Conservation (phyloP, 2,888 invertebrate species). For the Drosophila diplacantha region DNA sequence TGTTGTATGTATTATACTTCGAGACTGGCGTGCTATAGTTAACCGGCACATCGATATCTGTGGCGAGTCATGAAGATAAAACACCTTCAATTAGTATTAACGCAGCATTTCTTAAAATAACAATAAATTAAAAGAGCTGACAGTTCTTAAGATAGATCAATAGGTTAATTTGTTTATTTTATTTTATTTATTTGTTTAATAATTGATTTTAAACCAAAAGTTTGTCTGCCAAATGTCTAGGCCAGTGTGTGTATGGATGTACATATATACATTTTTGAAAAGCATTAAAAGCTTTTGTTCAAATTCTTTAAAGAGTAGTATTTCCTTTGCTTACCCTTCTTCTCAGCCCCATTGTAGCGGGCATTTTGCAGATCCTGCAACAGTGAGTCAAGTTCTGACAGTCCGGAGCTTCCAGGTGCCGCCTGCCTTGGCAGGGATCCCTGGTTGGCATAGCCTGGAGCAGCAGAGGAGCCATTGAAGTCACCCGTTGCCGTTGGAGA, state of each 20-base stretch:
- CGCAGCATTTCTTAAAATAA: not conserved
- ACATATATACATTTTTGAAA: not conserved
- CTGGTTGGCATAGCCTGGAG: constrained; percentile 70
- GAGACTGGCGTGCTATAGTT: constrained; percentile 78
- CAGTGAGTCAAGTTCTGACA: constrained; percentile 93
- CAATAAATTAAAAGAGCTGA: not conserved
- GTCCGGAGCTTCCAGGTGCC: constrained; percentile 79
- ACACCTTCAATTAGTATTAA: not conserved
- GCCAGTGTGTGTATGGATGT: not conserved
- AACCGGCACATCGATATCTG: constrained; percentile 71
- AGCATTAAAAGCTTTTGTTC: not conserved
- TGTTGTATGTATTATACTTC: constrained; percentile 74
- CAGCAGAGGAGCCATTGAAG: constrained; percentile 52
- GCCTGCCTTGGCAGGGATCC: constrained; percentile 67
- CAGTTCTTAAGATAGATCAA: not conserved
- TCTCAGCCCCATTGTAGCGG: constrained; percentile 79
- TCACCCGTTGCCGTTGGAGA: constrained; percentile 56
- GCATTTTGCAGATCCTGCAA: constrained; percentile 94
- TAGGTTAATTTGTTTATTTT: not conserved
- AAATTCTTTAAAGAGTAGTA: not conserved
- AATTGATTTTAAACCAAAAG: no score
- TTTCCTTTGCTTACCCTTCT: constrained; percentile 76
- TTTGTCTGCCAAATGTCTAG: not conserved
- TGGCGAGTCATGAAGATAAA: not conserved
- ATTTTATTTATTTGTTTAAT: not conserved